Evolutionary conservation across 2,797 vertebrate species (phyloP).

Genomic region (Sebastes steindachneri): DNA sequence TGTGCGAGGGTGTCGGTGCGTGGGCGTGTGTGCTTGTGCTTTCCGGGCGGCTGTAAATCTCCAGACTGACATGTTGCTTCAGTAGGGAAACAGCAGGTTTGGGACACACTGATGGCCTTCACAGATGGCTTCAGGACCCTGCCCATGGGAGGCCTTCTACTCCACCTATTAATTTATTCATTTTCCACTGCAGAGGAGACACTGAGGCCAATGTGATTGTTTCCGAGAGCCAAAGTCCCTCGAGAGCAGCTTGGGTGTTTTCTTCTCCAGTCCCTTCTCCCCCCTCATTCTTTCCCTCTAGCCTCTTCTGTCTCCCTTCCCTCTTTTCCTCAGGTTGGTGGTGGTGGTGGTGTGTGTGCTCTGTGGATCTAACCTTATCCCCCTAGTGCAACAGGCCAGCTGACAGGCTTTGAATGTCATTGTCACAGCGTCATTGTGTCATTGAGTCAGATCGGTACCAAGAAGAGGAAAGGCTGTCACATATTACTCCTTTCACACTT

Average conservation of each 20-base stretch:
- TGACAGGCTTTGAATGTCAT: constrained; percentile 42
- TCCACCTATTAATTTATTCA: constrained; percentile 80
- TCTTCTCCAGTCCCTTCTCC: constrained; percentile 40
- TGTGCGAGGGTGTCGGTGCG: background rate
- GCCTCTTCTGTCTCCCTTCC: constrained; percentile 28
- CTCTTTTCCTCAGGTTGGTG: constrained; percentile 4
- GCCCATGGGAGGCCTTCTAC: constrained; percentile 65
- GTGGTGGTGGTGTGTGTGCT: constrained; percentile 10
- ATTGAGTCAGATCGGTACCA: background rate
- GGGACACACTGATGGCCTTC: constrained; percentile 78
- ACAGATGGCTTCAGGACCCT: constrained; percentile 75
- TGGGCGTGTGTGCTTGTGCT: constrained; percentile 11
- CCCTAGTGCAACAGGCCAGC: constrained; percentile 5
- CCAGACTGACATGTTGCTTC: constrained; percentile 77
- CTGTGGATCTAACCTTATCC: constrained; percentile 16
- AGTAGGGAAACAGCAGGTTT: constrained; percentile 76
- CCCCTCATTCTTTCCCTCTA: constrained; percentile 27
- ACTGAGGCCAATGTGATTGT: constrained; percentile 73
- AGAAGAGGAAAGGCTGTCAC: constrained; percentile 2
- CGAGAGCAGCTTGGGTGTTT: constrained; percentile 64
- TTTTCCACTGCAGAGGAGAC: constrained; percentile 78
- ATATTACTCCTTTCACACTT: background rate
- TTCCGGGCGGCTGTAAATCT: constrained; percentile 75
- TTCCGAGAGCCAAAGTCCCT: constrained; percentile 63
- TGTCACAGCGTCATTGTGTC: constrained; percentile 37